phyloP scores from a whole-genome alignment of 2,113 vertebrate genomes.

The Anthoscopus minutus region DNA sequence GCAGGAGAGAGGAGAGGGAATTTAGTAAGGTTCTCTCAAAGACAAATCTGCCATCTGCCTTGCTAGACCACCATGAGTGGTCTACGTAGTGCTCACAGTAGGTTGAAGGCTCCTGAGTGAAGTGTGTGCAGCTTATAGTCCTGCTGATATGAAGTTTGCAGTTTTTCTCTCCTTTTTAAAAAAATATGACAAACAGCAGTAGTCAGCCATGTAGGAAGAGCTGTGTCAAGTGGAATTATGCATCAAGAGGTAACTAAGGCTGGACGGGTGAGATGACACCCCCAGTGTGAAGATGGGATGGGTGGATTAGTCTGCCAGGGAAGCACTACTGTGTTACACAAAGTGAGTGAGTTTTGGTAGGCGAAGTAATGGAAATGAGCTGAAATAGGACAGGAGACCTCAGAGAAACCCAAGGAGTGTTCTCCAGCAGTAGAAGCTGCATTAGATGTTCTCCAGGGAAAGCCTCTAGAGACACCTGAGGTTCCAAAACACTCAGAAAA shows the following conservation, averaged over 20 bases:
- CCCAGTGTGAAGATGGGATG: neutral
- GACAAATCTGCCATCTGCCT: neutral
- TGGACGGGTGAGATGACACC: neutral
- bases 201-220: neutral
- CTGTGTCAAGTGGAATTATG: neutral
- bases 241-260: neutral
- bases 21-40: neutral
- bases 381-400: neutral
- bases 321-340: neutral
- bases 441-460: neutral
- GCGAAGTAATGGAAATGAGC: neutral
- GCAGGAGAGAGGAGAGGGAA: neutral
- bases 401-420: neutral
- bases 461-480: neutral
- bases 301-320: neutral
- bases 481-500: neutral
- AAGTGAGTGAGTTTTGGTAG: neutral
- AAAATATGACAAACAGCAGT: neutral
- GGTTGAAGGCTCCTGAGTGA: neutral
- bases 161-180: neutral
- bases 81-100: fast-evolving
- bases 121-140: neutral
- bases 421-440: neutral
- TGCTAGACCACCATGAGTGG: neutral
- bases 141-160: neutral